Percentiles rank a stretch among this genome's conserved stretches.
phyloP scores from a whole-genome alignment of 1,140 invertebrate species.

The Ooceraea biroi region DNA sequence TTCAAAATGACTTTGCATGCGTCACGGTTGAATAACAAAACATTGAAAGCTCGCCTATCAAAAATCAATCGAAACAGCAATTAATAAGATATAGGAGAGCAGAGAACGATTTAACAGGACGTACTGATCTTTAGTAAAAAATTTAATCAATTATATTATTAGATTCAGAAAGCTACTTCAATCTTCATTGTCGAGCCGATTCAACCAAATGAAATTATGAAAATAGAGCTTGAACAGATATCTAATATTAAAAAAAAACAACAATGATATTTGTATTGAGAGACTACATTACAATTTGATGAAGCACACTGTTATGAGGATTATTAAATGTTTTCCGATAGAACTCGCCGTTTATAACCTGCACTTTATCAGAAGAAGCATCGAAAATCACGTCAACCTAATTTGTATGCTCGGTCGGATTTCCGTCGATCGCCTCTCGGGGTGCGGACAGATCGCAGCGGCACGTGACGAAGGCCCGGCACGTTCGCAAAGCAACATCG shows the following conservation, averaged over 20 bases:
- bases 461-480: conserved; percentile 61
- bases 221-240: not conserved
- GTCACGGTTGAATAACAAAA: conserved; percentile 40
- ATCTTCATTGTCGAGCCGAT: not conserved
- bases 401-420: not conserved
- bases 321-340: not conserved
- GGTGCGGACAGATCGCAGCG: conserved; percentile 49
- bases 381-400: conserved; percentile 1
- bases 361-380: not conserved
- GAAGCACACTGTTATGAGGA: not conserved
- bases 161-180: not conserved
- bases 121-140: conserved; percentile 10
- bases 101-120: conserved; percentile 19
- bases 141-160: not conserved
- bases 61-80: conserved; percentile 32
- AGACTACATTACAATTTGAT: too few relatives aligned
- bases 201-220: not conserved
- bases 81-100: conserved; percentile 20
- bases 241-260: too few relatives aligned
- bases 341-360: not conserved
- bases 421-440: conserved; percentile 22
- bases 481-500: conserved; percentile 62
- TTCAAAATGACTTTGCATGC: conserved; percentile 56
- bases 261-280: conserved; percentile 12
- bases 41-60: conserved; percentile 43